phyloP scores from a whole-genome alignment of 64 coral and sea anemone genomes.

The Montipora efflorescens region DNA sequence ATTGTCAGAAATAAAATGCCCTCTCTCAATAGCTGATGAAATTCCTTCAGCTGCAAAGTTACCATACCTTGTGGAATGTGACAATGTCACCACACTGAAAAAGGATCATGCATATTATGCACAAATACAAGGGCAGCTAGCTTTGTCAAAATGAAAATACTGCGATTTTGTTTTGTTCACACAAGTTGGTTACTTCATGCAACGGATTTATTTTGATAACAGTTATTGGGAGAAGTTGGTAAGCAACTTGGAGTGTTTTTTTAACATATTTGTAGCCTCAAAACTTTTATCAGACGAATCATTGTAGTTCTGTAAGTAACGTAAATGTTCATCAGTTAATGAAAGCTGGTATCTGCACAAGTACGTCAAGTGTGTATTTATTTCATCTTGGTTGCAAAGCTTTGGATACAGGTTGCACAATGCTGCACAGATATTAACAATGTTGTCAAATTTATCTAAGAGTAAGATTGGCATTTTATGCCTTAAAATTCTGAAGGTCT shows the following conservation, averaged over 20 bases:
- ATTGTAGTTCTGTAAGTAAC: neutral
- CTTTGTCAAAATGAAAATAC: neutral
- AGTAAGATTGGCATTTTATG: slow-evolving; percentile 64
- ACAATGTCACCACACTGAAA: neutral
- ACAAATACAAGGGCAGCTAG: slow-evolving; percentile 9
- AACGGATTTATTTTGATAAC: slow-evolving; percentile 14
- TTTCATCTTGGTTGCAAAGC: slow-evolving; percentile 12
- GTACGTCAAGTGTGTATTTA: too few species aligned
- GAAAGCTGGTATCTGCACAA: neutral
- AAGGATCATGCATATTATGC: slow-evolving; percentile 29
- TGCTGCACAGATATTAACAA: slow-evolving; percentile 49
- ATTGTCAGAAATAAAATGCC: slow-evolving; percentile 62
- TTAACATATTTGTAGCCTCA: neutral
- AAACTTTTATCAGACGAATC: neutral
- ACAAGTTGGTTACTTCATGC: neutral
- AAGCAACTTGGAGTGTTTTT: neutral
- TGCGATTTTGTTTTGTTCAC: slow-evolving; percentile 31
- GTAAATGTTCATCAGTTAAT: neutral
- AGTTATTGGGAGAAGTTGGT: neutral
- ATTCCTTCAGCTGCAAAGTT: neutral
- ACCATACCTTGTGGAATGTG: neutral
- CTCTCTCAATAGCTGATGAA: slow-evolving; percentile 34
- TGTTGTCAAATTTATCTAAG: slow-evolving; percentile 56
- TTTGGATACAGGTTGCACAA: slow-evolving; percentile 57
- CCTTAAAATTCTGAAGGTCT: slow-evolving; percentile 57